Evolutionary conservation across 2,797 vertebrate genomes (phyloP).

Genomic region (Alca torda): DNA sequence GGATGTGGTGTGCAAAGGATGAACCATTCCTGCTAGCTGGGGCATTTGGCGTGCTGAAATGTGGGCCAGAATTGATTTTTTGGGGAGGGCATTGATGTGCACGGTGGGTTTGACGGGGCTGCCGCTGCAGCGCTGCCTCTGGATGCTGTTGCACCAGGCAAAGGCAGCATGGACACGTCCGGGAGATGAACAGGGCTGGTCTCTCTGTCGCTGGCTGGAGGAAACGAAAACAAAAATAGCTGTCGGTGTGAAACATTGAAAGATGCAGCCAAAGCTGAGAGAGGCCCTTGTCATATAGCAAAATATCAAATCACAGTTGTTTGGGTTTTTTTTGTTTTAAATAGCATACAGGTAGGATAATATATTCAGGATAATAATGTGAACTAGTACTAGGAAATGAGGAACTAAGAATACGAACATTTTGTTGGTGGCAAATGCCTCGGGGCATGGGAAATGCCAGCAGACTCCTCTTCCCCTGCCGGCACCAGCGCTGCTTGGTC

Average conservation of each 20-base stretch:
- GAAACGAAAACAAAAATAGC: background rate
- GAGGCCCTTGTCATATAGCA: background rate
- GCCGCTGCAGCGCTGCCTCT: fast-evolving
- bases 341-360: background rate
- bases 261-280: background rate
- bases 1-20: background rate
- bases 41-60: fast-evolving
- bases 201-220: background rate
- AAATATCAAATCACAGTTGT: no score
- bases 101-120: background rate
- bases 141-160: background rate
- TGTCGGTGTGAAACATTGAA: background rate
- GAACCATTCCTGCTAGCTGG: background rate
- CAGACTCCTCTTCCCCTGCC: background rate
- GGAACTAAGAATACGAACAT: background rate
- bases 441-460: background rate
- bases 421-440: background rate
- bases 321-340: background rate
- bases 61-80: background rate
- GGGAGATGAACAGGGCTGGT: background rate
- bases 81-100: background rate
- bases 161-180: fast-evolving
- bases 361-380: background rate
- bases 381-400: background rate
- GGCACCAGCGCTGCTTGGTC: background rate